Evolutionary conservation across 2,797 vertebrate genomes (phyloP).

Genomic region (Meda fulgida): DNA sequence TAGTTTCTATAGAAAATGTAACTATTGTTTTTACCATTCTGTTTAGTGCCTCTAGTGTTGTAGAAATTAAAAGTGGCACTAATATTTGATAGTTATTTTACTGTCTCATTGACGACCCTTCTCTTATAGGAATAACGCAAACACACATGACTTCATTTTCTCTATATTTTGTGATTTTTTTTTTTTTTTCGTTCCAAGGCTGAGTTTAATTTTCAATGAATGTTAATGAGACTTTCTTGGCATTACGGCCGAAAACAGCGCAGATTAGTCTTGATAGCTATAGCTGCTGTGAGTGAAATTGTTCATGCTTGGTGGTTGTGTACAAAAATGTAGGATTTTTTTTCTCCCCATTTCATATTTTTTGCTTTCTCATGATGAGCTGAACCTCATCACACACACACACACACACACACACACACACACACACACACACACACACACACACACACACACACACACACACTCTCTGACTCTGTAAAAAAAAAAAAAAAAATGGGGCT

Average conservation of each 20-base stretch:
- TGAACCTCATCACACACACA: not conserved
- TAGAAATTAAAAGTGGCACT: not conserved
- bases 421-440: no score
- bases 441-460: not conserved
- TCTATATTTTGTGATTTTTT: not conserved
- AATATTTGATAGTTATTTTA: not conserved
- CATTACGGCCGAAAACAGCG: not conserved
- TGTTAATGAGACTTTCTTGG: constrained; percentile 12
- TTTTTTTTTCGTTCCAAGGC: not conserved
- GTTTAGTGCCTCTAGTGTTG: not conserved
- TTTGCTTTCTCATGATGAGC: constrained; percentile 8
- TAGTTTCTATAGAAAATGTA: not conserved
- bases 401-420: not conserved
- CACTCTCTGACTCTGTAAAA: not conserved
- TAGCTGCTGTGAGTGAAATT: constrained; percentile 11
- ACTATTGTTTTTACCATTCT: not conserved
- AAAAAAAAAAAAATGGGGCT: no score
- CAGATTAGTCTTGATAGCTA: constrained; percentile 3
- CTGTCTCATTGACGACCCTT: not conserved
- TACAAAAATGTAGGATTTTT: not conserved
- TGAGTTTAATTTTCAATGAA: not conserved
- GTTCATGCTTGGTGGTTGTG: not conserved
- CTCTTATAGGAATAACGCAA: not conserved
- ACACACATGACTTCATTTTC: not conserved
- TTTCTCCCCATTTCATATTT: not conserved